phyloP scores from a whole-genome alignment of 2,888 invertebrate genomes.

The Polydrusus tereticollis region DNA sequence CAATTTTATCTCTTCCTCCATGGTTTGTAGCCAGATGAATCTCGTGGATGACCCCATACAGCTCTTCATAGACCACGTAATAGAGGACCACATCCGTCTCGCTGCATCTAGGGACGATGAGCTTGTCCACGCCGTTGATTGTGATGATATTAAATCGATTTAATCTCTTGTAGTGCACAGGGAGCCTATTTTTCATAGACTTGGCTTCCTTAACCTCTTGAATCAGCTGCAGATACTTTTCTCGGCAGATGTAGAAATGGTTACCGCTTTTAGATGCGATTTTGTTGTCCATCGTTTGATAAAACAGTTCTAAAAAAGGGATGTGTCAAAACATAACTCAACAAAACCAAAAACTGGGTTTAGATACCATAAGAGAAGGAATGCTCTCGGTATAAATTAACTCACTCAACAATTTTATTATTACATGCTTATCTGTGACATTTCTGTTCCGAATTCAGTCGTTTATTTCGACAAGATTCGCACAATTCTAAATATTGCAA shows the following conservation, averaged over 20 bases:
- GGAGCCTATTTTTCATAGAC: background rate
- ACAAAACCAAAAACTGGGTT: background rate
- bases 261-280: background rate
- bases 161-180: background rate
- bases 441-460: background rate
- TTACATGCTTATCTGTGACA: too few species aligned
- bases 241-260: background rate
- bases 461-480: slow-evolving; percentile 11
- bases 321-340: background rate
- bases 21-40: slow-evolving; percentile 2
- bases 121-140: background rate
- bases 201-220: background rate
- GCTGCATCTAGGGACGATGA: background rate
- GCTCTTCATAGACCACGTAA: slow-evolving; percentile 10
- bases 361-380: too few species aligned
- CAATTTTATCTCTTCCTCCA: slow-evolving; percentile 20
- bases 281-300: too few species aligned
- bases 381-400: too few species aligned
- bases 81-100: background rate
- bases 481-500: slow-evolving; percentile 19
- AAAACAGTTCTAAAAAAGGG: too few species aligned
- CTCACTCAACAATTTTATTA: too few species aligned
- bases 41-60: slow-evolving; percentile 4
- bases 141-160: slow-evolving; percentile 18
- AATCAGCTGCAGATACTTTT: background rate